Evolutionary conservation across 2,797 vertebrate species (phyloP).

Genomic region (Lateolabrax maculatus): DNA sequence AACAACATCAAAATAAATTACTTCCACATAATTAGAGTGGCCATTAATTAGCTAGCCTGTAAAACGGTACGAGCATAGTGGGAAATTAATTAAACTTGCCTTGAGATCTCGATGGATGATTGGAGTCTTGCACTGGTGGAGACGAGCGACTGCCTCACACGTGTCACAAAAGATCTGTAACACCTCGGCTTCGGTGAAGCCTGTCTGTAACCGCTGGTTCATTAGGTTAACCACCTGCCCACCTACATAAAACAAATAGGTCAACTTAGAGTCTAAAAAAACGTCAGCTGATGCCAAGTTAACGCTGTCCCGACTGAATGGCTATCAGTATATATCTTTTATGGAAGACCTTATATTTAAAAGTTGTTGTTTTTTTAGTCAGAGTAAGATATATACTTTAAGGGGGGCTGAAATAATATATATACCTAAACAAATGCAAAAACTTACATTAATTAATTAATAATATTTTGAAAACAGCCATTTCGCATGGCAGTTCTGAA

Average conservation of each 20-base stretch:
- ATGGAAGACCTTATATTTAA: not conserved
- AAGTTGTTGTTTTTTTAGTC: too few relatives aligned
- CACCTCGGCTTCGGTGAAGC: constrained; percentile 95
- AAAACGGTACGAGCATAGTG: not conserved
- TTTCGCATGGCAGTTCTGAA: not conserved
- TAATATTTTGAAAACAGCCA: not conserved
- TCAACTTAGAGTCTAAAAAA: not conserved
- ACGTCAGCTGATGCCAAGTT: not conserved
- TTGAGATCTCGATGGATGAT: constrained; percentile 97
- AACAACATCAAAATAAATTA: constrained; percentile 17
- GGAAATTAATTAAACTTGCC: constrained; percentile 76
- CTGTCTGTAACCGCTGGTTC: constrained; percentile 96
- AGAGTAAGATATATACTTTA: not conserved
- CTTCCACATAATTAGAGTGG: not conserved
- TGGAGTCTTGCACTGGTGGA: constrained; percentile 95
- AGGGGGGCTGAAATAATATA: not conserved
- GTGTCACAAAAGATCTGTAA: constrained; percentile 98
- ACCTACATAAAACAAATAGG: constrained; percentile 78
- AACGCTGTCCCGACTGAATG: not conserved
- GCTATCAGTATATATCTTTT: not conserved
- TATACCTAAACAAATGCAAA: not conserved
- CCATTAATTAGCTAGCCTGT: not conserved
- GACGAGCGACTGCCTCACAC: constrained; percentile 93
- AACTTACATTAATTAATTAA: not conserved
- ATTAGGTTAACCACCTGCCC: constrained; percentile 98